A percentile compares a stretch with the other conserved stretches of the same genome.
Conservation (phyloP, 2,113 vertebrate genomes). For the Grammomys surdaster region DNA sequence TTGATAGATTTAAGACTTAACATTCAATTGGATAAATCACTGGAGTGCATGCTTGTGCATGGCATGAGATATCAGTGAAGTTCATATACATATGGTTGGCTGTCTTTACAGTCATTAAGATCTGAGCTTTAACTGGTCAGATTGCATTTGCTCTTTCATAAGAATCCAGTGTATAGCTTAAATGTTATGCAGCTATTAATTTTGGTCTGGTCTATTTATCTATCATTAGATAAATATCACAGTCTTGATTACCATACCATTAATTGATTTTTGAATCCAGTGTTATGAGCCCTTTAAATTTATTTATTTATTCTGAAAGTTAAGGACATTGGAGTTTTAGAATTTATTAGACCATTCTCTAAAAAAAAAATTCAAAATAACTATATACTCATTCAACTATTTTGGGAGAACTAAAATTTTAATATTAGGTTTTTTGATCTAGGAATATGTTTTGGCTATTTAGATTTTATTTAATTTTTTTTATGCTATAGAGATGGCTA, state of each 20-base stretch:
- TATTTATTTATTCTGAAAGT: slow-evolving; percentile 10
- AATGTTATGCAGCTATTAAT: background rate
- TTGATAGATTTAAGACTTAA: background rate
- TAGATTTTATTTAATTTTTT: background rate
- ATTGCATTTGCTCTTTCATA: background rate
- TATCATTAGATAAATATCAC: slow-evolving; percentile 2
- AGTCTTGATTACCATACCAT: background rate
- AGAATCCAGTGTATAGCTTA: slow-evolving; percentile 25
- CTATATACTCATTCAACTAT: background rate
- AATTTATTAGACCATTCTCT: background rate
- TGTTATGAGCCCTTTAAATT: background rate
- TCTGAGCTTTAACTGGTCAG: background rate
- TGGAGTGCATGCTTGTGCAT: background rate
- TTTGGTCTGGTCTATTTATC: background rate
- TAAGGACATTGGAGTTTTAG: background rate
- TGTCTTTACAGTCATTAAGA: background rate
- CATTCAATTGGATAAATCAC: slow-evolving; percentile 6
- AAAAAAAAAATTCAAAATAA: background rate
- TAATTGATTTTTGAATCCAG: slow-evolving; percentile 32
- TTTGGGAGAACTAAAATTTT: background rate
- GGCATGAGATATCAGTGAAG: background rate
- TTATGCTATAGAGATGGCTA: background rate
- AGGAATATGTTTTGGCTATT: background rate
- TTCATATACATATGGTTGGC: background rate
- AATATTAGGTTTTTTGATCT: background rate